Percentiles rank a stretch among this genome's conserved stretches.
These are phyloP conservation scores for Molossus alvarezi DNA, from an alignment of 2,797 vertebrate species.

Conservation along the genomic window DNA sequence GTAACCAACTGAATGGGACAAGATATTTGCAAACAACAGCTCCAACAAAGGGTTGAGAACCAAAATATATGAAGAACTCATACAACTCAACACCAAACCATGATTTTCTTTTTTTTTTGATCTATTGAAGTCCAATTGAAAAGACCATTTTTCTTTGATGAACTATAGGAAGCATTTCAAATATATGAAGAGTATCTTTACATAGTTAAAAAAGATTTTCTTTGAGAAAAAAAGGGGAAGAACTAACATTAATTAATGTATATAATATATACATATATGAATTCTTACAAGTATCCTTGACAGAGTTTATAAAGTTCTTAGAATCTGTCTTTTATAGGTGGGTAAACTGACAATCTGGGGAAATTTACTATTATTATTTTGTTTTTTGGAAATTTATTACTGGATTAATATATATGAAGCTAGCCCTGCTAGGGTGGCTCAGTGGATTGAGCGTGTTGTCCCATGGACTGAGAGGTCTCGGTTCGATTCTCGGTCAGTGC, in stretches of 20 bases:
- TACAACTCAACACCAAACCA: not conserved
- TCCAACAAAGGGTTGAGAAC: too few relatives aligned
- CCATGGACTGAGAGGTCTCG: too few relatives aligned
- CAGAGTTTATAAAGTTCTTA: conserved; percentile 34
- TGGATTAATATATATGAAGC: not conserved
- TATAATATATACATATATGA: too few relatives aligned
- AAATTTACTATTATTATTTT: not conserved
- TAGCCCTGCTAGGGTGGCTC: too few relatives aligned
- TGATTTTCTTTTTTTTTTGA: not conserved
- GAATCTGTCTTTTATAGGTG: not conserved
- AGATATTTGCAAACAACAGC: too few relatives aligned
- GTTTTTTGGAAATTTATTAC: not conserved
- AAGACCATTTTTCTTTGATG: not conserved
- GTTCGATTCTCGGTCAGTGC: too few relatives aligned
- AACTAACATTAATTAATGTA: not conserved
- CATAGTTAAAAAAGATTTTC: not conserved
- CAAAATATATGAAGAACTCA: not conserved
- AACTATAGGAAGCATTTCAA: not conserved
- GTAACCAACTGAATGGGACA: too few relatives aligned
- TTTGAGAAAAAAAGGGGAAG: not conserved
- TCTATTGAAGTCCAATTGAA: not conserved
- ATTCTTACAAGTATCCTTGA: not conserved
- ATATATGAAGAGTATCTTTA: not conserved
- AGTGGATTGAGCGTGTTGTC: too few relatives aligned
- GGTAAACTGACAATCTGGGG: not conserved